Conservation (phyloP, 2,888 invertebrate genomes). For the Tuberolachnus salignus region DNA sequence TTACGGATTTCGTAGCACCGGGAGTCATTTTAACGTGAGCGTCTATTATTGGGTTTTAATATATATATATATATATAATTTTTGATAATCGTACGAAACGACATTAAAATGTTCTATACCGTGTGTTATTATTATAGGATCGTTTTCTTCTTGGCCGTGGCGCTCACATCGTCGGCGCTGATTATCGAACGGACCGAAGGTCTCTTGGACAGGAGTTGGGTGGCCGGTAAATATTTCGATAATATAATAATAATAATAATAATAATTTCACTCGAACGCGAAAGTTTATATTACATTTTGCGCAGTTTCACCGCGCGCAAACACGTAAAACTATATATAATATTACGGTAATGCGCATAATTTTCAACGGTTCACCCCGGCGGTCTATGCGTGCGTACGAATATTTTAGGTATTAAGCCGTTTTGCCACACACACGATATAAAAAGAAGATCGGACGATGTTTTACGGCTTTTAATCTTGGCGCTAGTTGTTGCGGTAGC, state of each 20-base stretch:
- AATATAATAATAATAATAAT: no score
- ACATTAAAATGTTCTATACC: background rate
- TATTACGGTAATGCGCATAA: background rate
- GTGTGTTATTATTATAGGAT: conserved; percentile 68
- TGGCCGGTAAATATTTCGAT: conserved; percentile 69
- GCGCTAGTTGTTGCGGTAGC: background rate
- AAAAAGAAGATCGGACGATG: conserved; percentile 6
- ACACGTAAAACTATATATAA: background rate
- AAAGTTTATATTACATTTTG: background rate
- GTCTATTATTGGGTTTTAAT: conserved; percentile 55
- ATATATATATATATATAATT: no score
- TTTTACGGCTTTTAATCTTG: conserved; percentile 43
- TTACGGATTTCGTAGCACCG: conserved; percentile 95
- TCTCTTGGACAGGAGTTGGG: conserved; percentile 88
- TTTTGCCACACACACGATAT: background rate
- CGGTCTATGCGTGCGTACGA: background rate
- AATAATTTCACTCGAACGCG: background rate
- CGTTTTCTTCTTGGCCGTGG: conserved; percentile 95
- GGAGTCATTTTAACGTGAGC: conserved; percentile 92
- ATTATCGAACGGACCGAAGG: conserved; percentile 92
- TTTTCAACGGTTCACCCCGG: background rate
- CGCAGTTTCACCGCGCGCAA: conserved; percentile 1
- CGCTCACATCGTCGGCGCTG: conserved; percentile 87
- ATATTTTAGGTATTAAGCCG: conserved; percentile 18
- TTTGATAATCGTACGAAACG: conserved; percentile 54